These are phyloP conservation scores for Lordiphosa mommai DNA, from an alignment of 1,140 invertebrate genomes.

Conservation along the genomic window DNA sequence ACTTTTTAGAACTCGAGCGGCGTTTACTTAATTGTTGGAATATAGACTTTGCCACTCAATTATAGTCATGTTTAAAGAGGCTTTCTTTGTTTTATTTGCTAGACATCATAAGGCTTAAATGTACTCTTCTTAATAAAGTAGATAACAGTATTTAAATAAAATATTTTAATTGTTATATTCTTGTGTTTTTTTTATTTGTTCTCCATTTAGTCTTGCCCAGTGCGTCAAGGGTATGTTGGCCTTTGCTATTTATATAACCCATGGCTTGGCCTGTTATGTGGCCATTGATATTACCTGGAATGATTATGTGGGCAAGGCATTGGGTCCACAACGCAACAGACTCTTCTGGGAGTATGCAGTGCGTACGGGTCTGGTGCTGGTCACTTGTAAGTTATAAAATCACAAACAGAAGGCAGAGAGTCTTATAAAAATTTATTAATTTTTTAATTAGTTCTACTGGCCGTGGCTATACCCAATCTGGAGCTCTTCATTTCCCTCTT, in stretches of 20 bases:
- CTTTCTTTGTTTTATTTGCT: no score
- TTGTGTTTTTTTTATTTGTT: no score
- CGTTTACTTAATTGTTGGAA: no score
- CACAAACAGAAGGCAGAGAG: neutral
- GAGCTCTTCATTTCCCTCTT: conserved; percentile 94
- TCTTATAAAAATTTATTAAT: neutral
- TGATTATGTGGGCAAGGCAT: conserved; percentile 80
- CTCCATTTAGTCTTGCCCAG: conserved; percentile 82
- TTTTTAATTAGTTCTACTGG: conserved; percentile 85
- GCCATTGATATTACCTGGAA: conserved; percentile 93
- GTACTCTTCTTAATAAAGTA: no score
- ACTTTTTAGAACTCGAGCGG: no score
- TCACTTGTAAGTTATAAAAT: conserved; percentile 88
- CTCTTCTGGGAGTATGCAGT: conserved; percentile 85
- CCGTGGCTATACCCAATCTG: conserved; percentile 88
- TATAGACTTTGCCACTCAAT: no score
- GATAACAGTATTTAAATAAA: no score
- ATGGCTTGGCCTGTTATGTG: conserved; percentile 92
- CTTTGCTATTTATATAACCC: conserved; percentile 89
- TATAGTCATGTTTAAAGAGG: no score
- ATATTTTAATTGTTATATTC: conserved; percentile 44
- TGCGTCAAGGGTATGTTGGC: conserved; percentile 87
- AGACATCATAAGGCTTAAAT: no score
- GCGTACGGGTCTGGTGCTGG: conserved; percentile 84
- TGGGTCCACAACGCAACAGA: conserved; percentile 75